Conservation (phyloP, 23 tunicate genomes). For the Halocynthia aurantium region DNA sequence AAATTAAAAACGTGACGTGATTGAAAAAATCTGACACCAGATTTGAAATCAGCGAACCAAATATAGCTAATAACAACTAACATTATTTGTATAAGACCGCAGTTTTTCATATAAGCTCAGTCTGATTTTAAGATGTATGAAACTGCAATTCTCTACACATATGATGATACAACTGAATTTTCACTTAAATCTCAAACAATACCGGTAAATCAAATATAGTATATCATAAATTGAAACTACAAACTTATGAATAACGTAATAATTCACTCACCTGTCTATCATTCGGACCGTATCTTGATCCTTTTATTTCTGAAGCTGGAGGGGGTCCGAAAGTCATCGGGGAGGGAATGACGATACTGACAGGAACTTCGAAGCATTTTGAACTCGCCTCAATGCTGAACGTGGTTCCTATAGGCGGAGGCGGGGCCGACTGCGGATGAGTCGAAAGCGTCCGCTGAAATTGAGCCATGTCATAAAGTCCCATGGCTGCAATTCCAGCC, state of each 20-base stretch:
- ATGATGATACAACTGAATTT: too few relatives aligned
- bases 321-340: conserved; percentile 82
- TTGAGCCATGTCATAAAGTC: conserved; percentile 18
- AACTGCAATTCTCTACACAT: too few relatives aligned
- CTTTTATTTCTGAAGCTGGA: conserved; percentile 72
- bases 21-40: too few relatives aligned
- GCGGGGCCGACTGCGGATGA: conserved; percentile 61
- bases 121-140: too few relatives aligned
- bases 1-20: too few relatives aligned
- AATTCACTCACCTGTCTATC: conserved; percentile 67
- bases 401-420: conserved; percentile 36
- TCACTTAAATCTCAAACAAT: too few relatives aligned
- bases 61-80: too few relatives aligned
- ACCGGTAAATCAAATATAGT: neutral
- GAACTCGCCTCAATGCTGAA: conserved; percentile 69
- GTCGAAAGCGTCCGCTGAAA: conserved; percentile 36
- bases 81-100: too few relatives aligned
- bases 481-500: conserved; percentile 71
- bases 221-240: too few relatives aligned
- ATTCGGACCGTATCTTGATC: conserved; percentile 50
- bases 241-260: neutral
- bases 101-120: too few relatives aligned
- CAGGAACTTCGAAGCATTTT: conserved; percentile 66
- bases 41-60: too few relatives aligned
- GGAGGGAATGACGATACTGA: conserved; percentile 36